Evolutionary conservation across 2,797 vertebrate species (phyloP), one percentile per base, ranked within the genome.

Genomic region (Coreius guichenoti): DNA sequence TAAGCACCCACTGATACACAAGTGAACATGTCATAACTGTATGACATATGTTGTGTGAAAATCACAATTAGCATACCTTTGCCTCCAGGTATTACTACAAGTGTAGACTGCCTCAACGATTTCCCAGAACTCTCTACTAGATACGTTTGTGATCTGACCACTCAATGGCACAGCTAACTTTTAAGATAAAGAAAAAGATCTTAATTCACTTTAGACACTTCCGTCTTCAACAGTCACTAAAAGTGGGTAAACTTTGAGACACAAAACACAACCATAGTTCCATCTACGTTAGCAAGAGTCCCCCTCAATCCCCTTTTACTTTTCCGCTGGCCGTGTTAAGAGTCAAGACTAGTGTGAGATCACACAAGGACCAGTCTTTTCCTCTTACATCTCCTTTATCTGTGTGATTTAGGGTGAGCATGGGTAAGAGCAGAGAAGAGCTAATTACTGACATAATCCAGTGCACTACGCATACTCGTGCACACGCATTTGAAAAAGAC

Each of bases 361-460:
- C 70, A 81, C 51, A 23, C 43, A 68, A 81, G 17, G 73, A 75
- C 58, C 74, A 1, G 1, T 73, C n/a, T 23, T 72, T 77, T 88
- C 84, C 83, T 63, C 70, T 83, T 49, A 75, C 91, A 90, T 92
- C 92, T 91, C 88, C 89, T 91, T 93, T 90, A 89, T 86, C 90
- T 86, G 21, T 75, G 76, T 83, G 91, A 93, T 93, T 92, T 89
- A 86, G 83, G 93, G 92, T 94, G 90, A 93, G 90, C 87, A 85
- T 87, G 90, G 92, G 89, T 89, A 78, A 90, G 90, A 91, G 89
- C 88, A 72, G 43, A 88, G 90, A 58, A 92, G 90, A 92, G 91
- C 93, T 93, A 95, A 94, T 94, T 92, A 93, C 91, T 86, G 92
- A 85, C 87, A 86, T 86, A 88, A 91, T 84, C 86, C 84, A 67